Conservation (phyloP, 2,888 invertebrate species). For the Drosophila nigricruria region DNA sequence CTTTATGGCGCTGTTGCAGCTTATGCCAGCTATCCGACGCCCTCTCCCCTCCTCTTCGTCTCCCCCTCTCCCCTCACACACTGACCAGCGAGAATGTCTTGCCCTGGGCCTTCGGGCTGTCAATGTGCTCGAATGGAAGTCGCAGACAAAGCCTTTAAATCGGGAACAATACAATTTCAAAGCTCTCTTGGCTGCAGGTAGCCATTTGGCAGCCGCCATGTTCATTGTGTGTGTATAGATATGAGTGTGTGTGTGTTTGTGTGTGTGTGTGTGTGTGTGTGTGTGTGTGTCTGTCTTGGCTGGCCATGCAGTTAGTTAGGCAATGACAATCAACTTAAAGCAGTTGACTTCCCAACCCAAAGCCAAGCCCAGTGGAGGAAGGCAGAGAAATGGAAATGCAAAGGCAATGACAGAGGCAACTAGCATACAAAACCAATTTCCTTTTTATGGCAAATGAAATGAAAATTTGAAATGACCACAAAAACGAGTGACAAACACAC, state of each 20-base stretch:
- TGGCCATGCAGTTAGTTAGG: slow-evolving; percentile 49
- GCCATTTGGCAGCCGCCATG: slow-evolving; percentile 32
- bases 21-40: not conserved
- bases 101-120: slow-evolving; percentile 14
- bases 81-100: slow-evolving; percentile 14
- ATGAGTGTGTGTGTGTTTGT: not conserved
- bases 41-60: not conserved
- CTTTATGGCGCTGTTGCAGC: slow-evolving; percentile 13
- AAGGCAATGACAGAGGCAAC: slow-evolving; percentile 54
- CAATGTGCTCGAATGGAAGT: slow-evolving; percentile 40
- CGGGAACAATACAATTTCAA: slow-evolving; percentile 46
- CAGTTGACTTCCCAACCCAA: slow-evolving; percentile 4
- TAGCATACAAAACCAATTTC: slow-evolving; percentile 78
- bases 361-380: not conserved
- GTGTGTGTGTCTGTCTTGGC: slow-evolving; percentile 13
- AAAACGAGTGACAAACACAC: slow-evolving; percentile 62
- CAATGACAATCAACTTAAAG: slow-evolving; percentile 56
- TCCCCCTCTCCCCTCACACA: not conserved
- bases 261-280: slow-evolving; percentile 2
- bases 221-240: not conserved
- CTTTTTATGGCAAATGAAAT: slow-evolving; percentile 82
- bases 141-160: slow-evolving; percentile 41
- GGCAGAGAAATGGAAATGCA: slow-evolving; percentile 10
- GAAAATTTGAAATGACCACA: slow-evolving; percentile 82
- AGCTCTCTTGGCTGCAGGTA: slow-evolving; percentile 36